Evolutionary conservation across 2,797 vertebrate genomes (phyloP).

Genomic region (Bovichtus variegatus): DNA sequence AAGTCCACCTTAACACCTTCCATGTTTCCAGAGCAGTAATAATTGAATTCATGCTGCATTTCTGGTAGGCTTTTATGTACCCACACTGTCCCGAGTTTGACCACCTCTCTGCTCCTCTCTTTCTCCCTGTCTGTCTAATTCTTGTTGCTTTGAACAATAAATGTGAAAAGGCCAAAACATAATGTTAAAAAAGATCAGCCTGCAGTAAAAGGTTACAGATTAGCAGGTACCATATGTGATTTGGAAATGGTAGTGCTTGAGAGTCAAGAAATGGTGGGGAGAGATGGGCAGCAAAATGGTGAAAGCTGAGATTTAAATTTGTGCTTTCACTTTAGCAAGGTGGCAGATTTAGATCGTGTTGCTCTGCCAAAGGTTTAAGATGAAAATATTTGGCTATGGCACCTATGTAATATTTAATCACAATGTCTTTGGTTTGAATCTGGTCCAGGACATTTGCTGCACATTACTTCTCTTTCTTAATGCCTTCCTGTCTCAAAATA

Average conservation of each 20-base stretch:
- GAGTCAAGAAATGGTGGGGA: slow-evolving; percentile 10
- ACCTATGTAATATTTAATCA: slow-evolving; percentile 2
- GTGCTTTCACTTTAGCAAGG: slow-evolving; percentile 28
- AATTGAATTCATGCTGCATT: neutral
- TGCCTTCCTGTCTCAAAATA: neutral
- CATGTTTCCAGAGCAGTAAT: neutral
- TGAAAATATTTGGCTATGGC: slow-evolving; percentile 21
- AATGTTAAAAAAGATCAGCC: slow-evolving; percentile 13
- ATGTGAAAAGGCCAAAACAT: slow-evolving; percentile 12
- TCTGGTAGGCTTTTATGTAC: neutral
- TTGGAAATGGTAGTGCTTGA: slow-evolving; percentile 1
- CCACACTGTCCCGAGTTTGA: neutral
- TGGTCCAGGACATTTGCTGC: slow-evolving; percentile 23
- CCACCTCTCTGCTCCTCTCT: neutral
- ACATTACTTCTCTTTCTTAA: neutral
- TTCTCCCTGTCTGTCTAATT: neutral
- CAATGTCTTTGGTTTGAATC: slow-evolving; percentile 24
- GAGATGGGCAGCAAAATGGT: slow-evolving; percentile 14
- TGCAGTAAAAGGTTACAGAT: slow-evolving; percentile 37
- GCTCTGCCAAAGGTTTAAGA: slow-evolving; percentile 22
- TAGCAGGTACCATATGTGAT: slow-evolving; percentile 16
- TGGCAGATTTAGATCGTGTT: slow-evolving; percentile 5
- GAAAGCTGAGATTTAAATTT: slow-evolving; percentile 19
- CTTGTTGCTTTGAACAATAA: slow-evolving; percentile 7
- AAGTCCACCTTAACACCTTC: neutral